These are phyloP conservation scores for Ptilonorhynchus violaceus DNA, from an alignment of 2,113 vertebrate species.

Conservation along the genomic window DNA sequence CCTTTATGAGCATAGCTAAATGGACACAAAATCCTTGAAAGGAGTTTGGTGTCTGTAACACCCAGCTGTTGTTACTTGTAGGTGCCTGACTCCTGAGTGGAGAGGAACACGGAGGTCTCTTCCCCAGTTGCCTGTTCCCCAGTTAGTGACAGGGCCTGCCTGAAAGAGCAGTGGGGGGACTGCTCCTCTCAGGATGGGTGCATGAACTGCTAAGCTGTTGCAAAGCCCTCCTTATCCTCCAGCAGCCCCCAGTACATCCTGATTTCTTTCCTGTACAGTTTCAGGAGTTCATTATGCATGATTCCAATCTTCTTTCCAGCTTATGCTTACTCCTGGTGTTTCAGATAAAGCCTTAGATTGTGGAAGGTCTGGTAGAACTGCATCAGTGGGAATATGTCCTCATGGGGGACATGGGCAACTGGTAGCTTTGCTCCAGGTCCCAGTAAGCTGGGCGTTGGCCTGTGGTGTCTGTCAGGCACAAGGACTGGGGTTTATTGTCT, in stretches of 20 bases:
- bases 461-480: background rate
- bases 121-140: background rate
- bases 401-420: rapidly evolving
- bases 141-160: background rate
- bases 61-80: background rate
- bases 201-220: background rate
- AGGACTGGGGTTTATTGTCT: background rate
- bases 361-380: background rate
- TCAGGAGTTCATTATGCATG: background rate
- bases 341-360: background rate
- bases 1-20: background rate
- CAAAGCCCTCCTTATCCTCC: background rate
- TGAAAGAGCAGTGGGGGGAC: background rate
- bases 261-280: background rate
- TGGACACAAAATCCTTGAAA: background rate
- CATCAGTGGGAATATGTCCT: background rate
- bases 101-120: background rate
- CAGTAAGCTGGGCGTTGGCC: background rate
- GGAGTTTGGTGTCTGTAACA: background rate
- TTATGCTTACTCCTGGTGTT: background rate
- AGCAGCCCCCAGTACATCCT: background rate
- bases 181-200: background rate
- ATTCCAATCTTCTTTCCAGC: background rate
- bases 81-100: background rate
- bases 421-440: background rate